phyloP scores from a whole-genome alignment of 2,797 vertebrate genomes.

The Poeciliopsis turneri region DNA sequence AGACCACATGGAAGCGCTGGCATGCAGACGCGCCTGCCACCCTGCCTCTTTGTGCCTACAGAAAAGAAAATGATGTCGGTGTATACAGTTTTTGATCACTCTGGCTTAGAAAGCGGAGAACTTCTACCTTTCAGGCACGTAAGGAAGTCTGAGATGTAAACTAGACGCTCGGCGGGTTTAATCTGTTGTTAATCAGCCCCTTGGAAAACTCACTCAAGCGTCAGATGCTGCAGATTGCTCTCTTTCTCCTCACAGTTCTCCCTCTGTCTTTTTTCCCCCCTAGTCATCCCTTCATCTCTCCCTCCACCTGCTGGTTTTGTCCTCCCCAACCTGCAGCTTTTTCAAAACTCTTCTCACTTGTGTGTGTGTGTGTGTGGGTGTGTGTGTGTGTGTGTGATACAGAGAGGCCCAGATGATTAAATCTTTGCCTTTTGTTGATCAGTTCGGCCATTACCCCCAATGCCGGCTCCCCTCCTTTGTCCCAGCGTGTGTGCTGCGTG shows the following conservation, averaged over 20 bases:
- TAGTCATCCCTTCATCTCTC: constrained; percentile 39
- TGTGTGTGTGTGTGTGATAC: constrained; percentile 24
- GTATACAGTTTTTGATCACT: constrained; percentile 26
- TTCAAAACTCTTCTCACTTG: constrained; percentile 37
- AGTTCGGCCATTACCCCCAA: constrained; percentile 75
- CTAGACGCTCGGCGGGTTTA: constrained; percentile 81
- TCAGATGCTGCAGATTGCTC: constrained; percentile 87
- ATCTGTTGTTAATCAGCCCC: constrained; percentile 88
- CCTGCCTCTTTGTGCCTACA: constrained; percentile 25
- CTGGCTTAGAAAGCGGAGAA: constrained; percentile 36
- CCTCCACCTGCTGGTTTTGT: constrained; percentile 48
- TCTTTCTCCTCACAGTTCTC: constrained; percentile 44
- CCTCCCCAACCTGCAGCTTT: not conserved
- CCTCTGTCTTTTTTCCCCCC: constrained; percentile 23
- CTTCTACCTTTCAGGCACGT: constrained; percentile 54
- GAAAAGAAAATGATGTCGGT: constrained; percentile 29
- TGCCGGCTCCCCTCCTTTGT: constrained; percentile 73
- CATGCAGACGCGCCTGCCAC: constrained; percentile 35
- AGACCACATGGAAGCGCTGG: constrained; percentile 50
- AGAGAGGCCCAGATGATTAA: constrained; percentile 82
- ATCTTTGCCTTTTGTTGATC: constrained; percentile 81
- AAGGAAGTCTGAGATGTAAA: constrained; percentile 78
- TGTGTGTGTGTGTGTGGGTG: not conserved
- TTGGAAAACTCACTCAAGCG: constrained; percentile 90
- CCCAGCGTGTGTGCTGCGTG: constrained; percentile 33